These are phyloP conservation scores for Ostrea edulis DNA, from an alignment of 1,140 invertebrate genomes.

Conservation along the genomic window DNA sequence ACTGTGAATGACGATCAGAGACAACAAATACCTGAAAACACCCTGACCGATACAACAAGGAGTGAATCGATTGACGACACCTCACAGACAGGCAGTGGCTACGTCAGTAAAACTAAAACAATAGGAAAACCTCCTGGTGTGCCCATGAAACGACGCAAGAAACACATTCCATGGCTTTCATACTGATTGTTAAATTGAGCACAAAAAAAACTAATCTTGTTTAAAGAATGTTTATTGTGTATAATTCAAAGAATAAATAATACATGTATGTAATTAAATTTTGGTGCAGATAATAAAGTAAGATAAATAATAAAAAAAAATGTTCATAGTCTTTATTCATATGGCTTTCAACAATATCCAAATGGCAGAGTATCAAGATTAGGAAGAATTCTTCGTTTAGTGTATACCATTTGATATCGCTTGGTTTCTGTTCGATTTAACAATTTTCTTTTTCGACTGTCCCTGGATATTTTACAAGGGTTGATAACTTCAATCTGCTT, in stretches of 20 bases:
- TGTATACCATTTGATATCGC: conserved; percentile 60
- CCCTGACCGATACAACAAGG: conserved; percentile 40
- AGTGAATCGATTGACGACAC: conserved; percentile 39
- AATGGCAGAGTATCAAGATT: conserved; percentile 54
- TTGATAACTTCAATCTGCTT: conserved; percentile 43
- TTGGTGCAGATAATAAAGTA: conserved; percentile 21
- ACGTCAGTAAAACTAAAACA: conserved; percentile 43
- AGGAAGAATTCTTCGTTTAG: conserved; percentile 49
- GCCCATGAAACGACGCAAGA: too few relatives aligned
- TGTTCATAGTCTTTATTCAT: conserved; percentile 35
- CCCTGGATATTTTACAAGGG: too few relatives aligned
- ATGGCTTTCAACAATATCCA: conserved; percentile 52
- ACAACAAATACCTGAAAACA: conserved; percentile 39
- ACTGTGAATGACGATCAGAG: conserved; percentile 34
- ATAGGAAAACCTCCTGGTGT: too few relatives aligned
- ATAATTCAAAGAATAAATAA: conserved; percentile 29
- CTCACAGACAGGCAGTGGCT: conserved; percentile 39
- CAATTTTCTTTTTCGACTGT: too few relatives aligned
- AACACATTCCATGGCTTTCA: conserved; percentile 44
- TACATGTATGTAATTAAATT: conserved; percentile 12
- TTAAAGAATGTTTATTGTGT: conserved; percentile 34
- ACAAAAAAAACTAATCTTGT: conserved; percentile 10
- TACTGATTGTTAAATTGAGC: conserved; percentile 41
- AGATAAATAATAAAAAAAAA: conserved; percentile 27
- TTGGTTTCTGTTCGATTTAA: too few relatives aligned